phyloP scores from a whole-genome alignment of 2,888 invertebrate genomes.

The Phlogophora meticulosa region DNA sequence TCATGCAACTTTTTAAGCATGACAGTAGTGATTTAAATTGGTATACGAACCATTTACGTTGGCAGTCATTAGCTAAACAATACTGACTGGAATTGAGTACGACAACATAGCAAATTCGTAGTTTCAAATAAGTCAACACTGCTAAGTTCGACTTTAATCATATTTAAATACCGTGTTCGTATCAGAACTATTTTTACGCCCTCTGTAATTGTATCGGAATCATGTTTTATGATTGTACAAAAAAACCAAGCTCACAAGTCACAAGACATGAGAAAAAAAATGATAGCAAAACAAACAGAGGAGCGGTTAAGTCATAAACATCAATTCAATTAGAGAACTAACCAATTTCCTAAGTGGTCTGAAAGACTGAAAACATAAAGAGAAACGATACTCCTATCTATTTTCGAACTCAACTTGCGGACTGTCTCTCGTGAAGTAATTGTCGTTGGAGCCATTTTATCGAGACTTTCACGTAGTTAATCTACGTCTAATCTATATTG shows the following conservation, averaged over 20 bases:
- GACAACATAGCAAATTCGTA: neutral
- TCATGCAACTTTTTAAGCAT: neutral
- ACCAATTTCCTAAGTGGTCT: conserved; percentile 60
- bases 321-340: conserved; percentile 58
- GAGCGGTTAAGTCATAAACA: conserved; percentile 34
- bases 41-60: too few relatives aligned
- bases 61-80: neutral
- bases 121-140: neutral
- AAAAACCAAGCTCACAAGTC: neutral
- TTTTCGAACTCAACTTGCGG: conserved; percentile 23
- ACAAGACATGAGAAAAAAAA: conserved; percentile 19
- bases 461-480: conserved; percentile 53
- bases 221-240: conserved; percentile 20
- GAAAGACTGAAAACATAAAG: conserved; percentile 41
- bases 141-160: neutral
- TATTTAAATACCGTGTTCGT: conserved; percentile 26
- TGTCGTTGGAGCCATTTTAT: conserved; percentile 48
- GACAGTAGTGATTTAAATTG: too few relatives aligned
- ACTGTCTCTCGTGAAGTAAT: conserved; percentile 36
- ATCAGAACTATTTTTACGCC: neutral
- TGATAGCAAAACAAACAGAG: conserved; percentile 26
- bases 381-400: conserved; percentile 41
- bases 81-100: neutral
- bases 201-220: conserved; percentile 25
- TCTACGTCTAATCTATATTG: conserved; percentile 23